These are phyloP conservation scores for Aurelia aurita complex sp. Pacific DNA, from an alignment of 30 jellyfish, hydroid and myxozoan species.

Conservation along the genomic window DNA sequence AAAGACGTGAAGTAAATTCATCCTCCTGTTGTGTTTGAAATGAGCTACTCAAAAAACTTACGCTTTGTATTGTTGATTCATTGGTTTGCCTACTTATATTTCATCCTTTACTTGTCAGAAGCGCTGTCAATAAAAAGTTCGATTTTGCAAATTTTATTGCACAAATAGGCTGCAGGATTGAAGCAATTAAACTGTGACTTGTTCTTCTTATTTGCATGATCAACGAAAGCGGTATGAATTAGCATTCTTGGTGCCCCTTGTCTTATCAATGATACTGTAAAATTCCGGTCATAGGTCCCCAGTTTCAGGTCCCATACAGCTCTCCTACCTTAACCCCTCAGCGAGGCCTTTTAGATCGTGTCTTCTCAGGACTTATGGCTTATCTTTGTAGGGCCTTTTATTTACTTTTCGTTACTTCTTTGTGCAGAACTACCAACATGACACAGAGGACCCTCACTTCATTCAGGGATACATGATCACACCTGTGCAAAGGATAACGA, in stretches of 20 bases:
- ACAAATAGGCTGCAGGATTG: background rate
- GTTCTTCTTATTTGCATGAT: too few relatives aligned
- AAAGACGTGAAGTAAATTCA: too few relatives aligned
- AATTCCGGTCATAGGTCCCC: too few relatives aligned
- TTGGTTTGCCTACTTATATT: too few relatives aligned
- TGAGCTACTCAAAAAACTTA: too few relatives aligned
- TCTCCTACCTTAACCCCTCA: background rate
- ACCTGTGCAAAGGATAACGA: slow-evolving; percentile 90
- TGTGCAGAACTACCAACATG: slow-evolving; percentile 80
- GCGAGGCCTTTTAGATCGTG: background rate
- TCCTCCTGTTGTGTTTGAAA: too few relatives aligned
- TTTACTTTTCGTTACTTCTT: background rate
- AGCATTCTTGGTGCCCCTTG: too few relatives aligned
- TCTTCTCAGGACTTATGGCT: background rate
- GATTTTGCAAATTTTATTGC: background rate
- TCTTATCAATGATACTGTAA: too few relatives aligned
- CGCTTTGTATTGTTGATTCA: too few relatives aligned
- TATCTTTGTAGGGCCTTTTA: background rate
- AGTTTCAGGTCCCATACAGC: too few relatives aligned
- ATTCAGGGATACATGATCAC: slow-evolving; percentile 86
- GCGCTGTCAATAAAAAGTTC: background rate
- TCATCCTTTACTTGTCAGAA: too few relatives aligned
- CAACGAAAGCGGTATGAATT: too few relatives aligned
- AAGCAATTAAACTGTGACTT: background rate
- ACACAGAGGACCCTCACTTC: slow-evolving; percentile 82